Base-by-base conservation (phyloP, 2,113 vertebrate genomes). In the Aphelocoma coerulescens region DNA sequence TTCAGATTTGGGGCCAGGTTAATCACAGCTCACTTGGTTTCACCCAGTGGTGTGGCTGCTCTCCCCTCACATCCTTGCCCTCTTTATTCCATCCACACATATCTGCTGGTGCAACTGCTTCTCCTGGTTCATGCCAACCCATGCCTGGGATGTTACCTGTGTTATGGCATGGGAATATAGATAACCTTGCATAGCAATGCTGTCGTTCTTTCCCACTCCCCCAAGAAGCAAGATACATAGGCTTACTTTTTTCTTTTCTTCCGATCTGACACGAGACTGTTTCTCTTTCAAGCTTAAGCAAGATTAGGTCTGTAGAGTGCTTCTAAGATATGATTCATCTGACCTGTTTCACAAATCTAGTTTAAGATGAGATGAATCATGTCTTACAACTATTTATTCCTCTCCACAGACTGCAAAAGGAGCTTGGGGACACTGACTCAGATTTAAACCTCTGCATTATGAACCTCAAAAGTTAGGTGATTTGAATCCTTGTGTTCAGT, bases 351-450 rank as follows among this genome's bases (percentile, higher is more conserved):
- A 92, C 84, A 91, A 84, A 95, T 96, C 86, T 81, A 78, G 80
- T 89, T 92, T 89, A 92, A 91, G 73, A 87, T 84, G 65, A 63
- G 91, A 96, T 97, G 95, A 97, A 96, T 96, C 96, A 95, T 57
- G 48, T 89, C 57, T 86, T 78, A 84, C 76, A 95, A 91, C 43
- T 89, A 82, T 66, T 95, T 88, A 86, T 86, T 86, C 51, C 63
- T 80, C 80, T 84, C 61, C n/a, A 78, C 35, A 89, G 89, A 72
- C 94, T 87, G 86, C 65, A 87, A 92, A 89, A 49, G 44, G 77
- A 92, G 84, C 86, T 85, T 72, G 49, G 86, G 91, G 89, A 95
- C 83, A 87, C 83, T 95, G 89, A 95, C 94, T 97, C 94, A 95
- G 89, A 87, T 82, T 87, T 82, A 92, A 97, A 87, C 8, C 49